Percentiles rank a stretch among this genome's conserved stretches.
phyloP scores from a whole-genome alignment of 2,113 vertebrate species.

The Helogale parvula region DNA sequence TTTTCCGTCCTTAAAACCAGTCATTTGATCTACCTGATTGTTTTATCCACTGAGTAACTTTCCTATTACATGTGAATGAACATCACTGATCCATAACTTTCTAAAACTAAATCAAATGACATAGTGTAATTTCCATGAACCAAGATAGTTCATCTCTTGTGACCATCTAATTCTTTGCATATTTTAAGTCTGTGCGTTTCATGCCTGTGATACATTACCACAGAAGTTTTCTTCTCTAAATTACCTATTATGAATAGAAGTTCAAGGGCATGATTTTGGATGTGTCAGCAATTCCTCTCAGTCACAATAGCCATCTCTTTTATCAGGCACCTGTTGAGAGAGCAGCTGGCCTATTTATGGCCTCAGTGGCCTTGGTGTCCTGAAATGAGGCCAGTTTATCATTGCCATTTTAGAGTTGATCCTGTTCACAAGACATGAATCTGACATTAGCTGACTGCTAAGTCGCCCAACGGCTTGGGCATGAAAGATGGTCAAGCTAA shows the following conservation, averaged over 20 bases:
- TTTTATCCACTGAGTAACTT: conserved; percentile 7
- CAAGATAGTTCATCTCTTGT: background rate
- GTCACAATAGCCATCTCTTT: background rate
- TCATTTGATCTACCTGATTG: background rate
- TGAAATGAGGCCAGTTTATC: background rate
- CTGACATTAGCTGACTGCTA: background rate
- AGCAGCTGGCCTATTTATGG: background rate
- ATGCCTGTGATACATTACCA: background rate
- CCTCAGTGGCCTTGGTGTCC: background rate
- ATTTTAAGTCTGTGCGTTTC: background rate
- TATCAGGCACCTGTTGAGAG: conserved; percentile 41
- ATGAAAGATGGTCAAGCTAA: background rate
- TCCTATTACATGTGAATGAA: conserved; percentile 16
- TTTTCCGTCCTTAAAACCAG: background rate
- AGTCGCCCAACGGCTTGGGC: background rate
- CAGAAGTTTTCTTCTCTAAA: background rate
- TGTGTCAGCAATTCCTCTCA: conserved; percentile 3
- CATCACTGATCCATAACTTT: background rate
- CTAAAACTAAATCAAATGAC: conserved; percentile 43
- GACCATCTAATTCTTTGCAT: background rate
- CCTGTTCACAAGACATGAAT: background rate
- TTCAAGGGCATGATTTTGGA: background rate
- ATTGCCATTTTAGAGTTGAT: background rate
- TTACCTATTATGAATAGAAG: background rate
- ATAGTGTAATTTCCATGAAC: background rate